Evolutionary conservation across 2,113 vertebrate species (phyloP).

Genomic region (Mobula birostris): DNA sequence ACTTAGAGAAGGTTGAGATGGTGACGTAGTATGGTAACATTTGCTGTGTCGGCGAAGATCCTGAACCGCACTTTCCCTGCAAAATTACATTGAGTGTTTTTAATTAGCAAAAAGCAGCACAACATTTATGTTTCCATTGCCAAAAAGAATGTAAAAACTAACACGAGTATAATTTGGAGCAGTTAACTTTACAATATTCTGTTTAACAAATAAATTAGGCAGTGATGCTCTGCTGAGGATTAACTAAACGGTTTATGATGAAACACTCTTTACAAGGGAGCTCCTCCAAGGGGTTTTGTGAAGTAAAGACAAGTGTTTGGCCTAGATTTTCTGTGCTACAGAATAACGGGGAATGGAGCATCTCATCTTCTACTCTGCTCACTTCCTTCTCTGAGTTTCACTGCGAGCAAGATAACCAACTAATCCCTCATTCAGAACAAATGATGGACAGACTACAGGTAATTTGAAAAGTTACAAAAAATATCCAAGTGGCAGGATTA

Average conservation of each 20-base stretch:
- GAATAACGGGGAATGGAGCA: neutral
- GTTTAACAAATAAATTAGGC: neutral
- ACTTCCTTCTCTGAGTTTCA: neutral
- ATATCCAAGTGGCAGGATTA: neutral
- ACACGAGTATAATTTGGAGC: neutral
- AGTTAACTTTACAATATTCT: neutral
- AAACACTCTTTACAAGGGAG: neutral
- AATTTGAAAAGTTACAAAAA: neutral
- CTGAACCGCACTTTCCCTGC: slow-evolving; percentile 56
- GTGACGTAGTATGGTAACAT: neutral
- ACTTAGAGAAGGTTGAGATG: slow-evolving; percentile 42
- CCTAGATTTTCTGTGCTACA: neutral
- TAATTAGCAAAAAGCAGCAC: neutral
- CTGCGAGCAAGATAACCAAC: neutral
- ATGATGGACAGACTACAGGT: neutral
- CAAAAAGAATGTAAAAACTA: neutral
- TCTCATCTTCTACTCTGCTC: neutral
- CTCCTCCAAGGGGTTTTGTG: neutral
- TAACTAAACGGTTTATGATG: neutral
- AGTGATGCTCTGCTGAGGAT: neutral
- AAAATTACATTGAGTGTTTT: slow-evolving; percentile 36
- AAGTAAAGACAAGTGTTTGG: neutral
- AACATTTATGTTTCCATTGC: neutral
- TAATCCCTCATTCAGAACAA: neutral
- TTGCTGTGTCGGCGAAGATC: slow-evolving; percentile 52